Percentiles rank a stretch among this genome's conserved stretches.
phyloP scores from a whole-genome alignment of 1,140 invertebrate genomes.

The Bombus polaris region DNA sequence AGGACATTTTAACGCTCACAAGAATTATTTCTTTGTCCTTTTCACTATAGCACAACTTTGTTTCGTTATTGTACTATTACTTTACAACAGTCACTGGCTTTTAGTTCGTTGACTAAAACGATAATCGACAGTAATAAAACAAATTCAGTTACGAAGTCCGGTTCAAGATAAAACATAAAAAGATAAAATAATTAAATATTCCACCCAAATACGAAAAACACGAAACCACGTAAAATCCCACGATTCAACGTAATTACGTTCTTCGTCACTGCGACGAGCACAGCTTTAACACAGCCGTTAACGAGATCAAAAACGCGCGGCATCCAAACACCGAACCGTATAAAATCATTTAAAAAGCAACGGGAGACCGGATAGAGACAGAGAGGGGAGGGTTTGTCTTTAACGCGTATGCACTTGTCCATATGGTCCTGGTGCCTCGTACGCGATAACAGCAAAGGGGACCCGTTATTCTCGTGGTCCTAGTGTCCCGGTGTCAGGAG shows the following conservation, averaged over 20 bases:
- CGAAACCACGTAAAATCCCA: no score
- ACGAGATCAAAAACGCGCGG: neutral
- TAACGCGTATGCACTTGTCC: conserved; percentile 68
- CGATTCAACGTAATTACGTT: no score
- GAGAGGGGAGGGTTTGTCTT: conserved; percentile 34
- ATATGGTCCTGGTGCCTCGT: conserved; percentile 70
- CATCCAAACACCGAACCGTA: conserved; percentile 2
- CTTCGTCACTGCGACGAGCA: no score
- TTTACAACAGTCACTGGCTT: no score
- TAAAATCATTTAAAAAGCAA: conserved; percentile 51
- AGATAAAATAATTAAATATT: neutral
- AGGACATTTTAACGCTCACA: no score
- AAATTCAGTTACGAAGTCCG: no score
- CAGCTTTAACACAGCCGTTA: neutral
- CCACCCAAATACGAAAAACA: no score
- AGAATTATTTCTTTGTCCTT: no score
- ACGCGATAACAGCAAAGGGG: conserved; percentile 73
- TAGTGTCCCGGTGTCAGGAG: conserved; percentile 43
- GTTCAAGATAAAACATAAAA: neutral
- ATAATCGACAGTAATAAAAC: no score
- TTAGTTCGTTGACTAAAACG: no score
- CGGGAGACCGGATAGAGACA: neutral
- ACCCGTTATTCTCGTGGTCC: conserved; percentile 52
- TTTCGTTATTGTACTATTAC: no score
- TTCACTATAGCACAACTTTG: no score